Conservation (phyloP, 2,797 vertebrate genomes). For the Kryptolebias ocellatus region DNA sequence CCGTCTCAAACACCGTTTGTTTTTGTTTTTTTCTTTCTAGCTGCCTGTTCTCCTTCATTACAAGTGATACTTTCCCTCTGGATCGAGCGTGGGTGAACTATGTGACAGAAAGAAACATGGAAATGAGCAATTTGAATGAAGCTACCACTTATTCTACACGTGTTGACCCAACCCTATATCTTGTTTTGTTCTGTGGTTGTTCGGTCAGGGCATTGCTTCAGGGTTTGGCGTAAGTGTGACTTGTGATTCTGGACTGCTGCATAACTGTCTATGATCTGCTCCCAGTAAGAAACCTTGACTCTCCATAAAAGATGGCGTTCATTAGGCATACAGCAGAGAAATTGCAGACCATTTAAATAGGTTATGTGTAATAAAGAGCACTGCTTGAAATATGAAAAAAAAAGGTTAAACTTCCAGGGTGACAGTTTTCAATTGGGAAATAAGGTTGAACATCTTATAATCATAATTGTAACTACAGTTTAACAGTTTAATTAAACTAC, state of each 20-base stretch:
- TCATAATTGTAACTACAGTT: too few species aligned
- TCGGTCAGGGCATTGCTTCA: conserved; percentile 49
- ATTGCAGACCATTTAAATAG: conserved; percentile 21
- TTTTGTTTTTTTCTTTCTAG: conserved; percentile 25
- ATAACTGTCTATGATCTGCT: conserved; percentile 33
- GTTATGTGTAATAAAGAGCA: not conserved
- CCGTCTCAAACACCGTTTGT: conserved; percentile 43
- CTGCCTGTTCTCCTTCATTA: conserved; percentile 18
- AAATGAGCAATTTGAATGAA: conserved; percentile 69
- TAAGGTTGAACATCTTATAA: too few species aligned
- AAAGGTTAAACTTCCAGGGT: not conserved
- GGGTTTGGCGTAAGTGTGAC: conserved; percentile 52
- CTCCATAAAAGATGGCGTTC: conserved; percentile 46
- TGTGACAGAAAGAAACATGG: conserved; percentile 61
- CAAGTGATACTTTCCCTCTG: conserved; percentile 62
- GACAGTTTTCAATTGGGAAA: too few species aligned
- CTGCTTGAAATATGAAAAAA: not conserved
- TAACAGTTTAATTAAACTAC: too few species aligned
- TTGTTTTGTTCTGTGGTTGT: conserved; percentile 73
- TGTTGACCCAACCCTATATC: conserved; percentile 62
- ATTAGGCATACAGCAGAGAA: conserved; percentile 42
- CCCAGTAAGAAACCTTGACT: conserved; percentile 42
- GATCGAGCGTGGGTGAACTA: conserved; percentile 54
- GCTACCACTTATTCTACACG: conserved; percentile 66
- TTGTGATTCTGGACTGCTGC: conserved; percentile 56